A percentile compares a stretch with the other conserved stretches of the same genome.
Conservation (phyloP, 2,797 vertebrate species). For the Galago senegalensis region DNA sequence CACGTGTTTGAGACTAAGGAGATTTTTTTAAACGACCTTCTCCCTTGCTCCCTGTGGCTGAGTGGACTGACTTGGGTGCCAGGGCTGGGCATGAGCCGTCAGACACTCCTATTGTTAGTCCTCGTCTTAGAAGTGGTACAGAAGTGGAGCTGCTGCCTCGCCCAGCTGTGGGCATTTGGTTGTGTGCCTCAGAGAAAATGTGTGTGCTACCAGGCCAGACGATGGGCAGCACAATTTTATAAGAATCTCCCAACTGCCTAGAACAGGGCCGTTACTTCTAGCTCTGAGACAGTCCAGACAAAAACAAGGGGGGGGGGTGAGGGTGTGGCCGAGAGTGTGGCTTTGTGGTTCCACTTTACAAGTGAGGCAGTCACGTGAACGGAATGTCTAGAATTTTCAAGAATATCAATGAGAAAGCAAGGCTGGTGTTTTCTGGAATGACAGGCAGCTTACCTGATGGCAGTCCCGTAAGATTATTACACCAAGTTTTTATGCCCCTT, state of each 20-base stretch:
- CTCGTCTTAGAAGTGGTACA: not conserved
- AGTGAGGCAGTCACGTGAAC: not conserved
- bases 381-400: not conserved
- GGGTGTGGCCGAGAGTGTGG: not conserved
- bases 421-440: not conserved
- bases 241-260: not conserved
- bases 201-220: not conserved
- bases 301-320: not conserved
- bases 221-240: not conserved
- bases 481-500: not conserved
- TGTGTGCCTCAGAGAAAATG: constrained; percentile 11
- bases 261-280: not conserved
- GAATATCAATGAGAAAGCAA: not conserved
- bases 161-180: constrained; percentile 60
- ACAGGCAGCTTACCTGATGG: not conserved
- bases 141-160: not conserved
- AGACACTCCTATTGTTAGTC: constrained; percentile 59
- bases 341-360: not conserved
- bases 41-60: not conserved
- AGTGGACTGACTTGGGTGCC: not conserved
- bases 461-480: not conserved
- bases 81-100: constrained; percentile 41
- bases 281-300: not conserved
- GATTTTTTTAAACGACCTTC: not conserved
- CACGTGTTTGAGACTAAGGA: not conserved